phyloP scores from a whole-genome alignment of 2,113 vertebrate genomes.

The Gila orcuttii region DNA sequence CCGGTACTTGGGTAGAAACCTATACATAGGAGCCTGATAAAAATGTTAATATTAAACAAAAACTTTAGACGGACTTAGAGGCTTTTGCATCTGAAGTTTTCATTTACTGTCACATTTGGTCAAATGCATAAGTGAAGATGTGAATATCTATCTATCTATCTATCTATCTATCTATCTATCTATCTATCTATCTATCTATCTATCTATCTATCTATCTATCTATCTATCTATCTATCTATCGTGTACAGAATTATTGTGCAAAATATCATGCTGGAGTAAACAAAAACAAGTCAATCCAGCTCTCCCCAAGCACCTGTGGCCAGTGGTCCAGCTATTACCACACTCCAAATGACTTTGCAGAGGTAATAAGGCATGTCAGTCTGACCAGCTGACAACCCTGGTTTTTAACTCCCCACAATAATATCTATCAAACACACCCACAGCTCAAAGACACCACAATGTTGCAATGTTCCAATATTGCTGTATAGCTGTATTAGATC shows the following conservation, averaged over 20 bases:
- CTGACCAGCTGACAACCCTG: constrained; percentile 39
- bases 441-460: constrained; percentile 1
- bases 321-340: constrained; percentile 16
- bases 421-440: constrained; percentile 30
- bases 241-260: not conserved
- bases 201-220: too few relatives aligned
- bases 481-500: not conserved
- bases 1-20: too few relatives aligned
- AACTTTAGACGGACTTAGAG: too few relatives aligned
- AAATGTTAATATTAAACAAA: too few relatives aligned
- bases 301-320: constrained; percentile 18
- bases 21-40: too few relatives aligned
- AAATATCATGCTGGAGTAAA: constrained; percentile 28
- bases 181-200: too few relatives aligned
- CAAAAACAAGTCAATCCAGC: constrained; percentile 46
- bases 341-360: constrained; percentile 48
- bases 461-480: constrained; percentile 5
- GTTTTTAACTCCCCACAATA: constrained; percentile 46
- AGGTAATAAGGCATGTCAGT: constrained; percentile 50
- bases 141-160: too few relatives aligned
- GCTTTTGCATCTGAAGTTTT: too few relatives aligned
- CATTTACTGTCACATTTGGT: too few relatives aligned
- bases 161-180: too few relatives aligned
- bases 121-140: too few relatives aligned
- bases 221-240: too few relatives aligned